Base-by-base conservation (phyloP, 2,888 invertebrate species). In the Drosophila parthenogenetica region DNA sequence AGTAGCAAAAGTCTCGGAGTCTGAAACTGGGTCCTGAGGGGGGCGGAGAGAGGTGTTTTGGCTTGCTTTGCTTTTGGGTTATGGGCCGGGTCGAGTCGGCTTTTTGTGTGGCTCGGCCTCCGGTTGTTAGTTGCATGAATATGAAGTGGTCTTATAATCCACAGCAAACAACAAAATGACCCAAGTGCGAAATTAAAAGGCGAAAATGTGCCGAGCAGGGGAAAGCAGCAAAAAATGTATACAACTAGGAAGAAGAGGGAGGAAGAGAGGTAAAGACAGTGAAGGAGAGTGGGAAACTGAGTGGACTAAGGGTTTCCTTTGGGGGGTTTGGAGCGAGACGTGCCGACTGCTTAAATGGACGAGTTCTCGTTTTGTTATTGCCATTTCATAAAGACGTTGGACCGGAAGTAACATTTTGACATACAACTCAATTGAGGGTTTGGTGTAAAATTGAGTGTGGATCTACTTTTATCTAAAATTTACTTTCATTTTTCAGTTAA, bases 61-160 rank as follows among this genome's bases (percentile, higher is more conserved):
- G 29, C 29, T 29, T 29, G 29, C 29, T 29, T 29, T 29, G 0
- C 29, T 29, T 29, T 72, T 77, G 74, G 84, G 54, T 40, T 72
- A 45, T 62, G 72, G 73, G 61, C 58, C 63, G 55, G 73, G 61
- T 62, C 63, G 55, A 16, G 29, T 45, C 25, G 65, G 50, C 60
- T 51, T 54, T 70, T 65, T 67, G 65, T 62, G 57, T 53, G 46
- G 46, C 45, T 50, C 46, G 67, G 69, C 59, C 66, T 62, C 67
- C 73, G 77, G 85, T 89, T 89, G 90, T 89, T 88, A 84, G 87
- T 89, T 84, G 89, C 89, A 84, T 84, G 89, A 89, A 89, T 90
- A 89, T 90, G 90, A 89, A 90, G 89, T 90, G 90, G 79, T 85
- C 90, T 80, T 89, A 90, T 89, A 90, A 89, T 89, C 90, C 90